These are phyloP conservation scores for Petrocephalus schoutedeni DNA, from an alignment of 2,797 vertebrate genomes.

Conservation along the genomic window DNA sequence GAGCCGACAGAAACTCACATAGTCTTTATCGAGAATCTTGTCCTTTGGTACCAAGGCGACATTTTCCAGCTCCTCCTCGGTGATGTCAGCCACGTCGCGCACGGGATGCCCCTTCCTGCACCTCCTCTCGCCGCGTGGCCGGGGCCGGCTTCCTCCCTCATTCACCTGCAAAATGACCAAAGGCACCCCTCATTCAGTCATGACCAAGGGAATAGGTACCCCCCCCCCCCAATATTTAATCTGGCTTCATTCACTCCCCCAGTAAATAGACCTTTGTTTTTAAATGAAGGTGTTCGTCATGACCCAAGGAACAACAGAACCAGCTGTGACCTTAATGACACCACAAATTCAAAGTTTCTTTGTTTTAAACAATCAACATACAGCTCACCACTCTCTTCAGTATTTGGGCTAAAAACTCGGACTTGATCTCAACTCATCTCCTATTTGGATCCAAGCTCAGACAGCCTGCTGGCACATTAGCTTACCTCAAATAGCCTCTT, in stretches of 20 bases:
- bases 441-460: neutral
- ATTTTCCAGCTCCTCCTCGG: slow-evolving; percentile 84
- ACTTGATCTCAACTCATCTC: neutral
- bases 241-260: neutral
- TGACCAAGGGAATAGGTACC: neutral
- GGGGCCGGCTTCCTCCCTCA: slow-evolving; percentile 14
- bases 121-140: slow-evolving; percentile 49
- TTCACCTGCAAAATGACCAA: slow-evolving; percentile 49
- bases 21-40: slow-evolving; percentile 90
- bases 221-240: neutral
- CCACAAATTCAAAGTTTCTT: neutral
- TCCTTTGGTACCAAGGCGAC: slow-evolving; percentile 82
- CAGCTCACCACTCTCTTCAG: neutral
- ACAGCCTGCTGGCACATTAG: neutral
- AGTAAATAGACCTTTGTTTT: neutral
- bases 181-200: neutral
- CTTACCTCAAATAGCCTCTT: slow-evolving; percentile 73
- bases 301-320: neutral
- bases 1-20: slow-evolving; percentile 58
- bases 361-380: neutral
- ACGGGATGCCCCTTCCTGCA: slow-evolving; percentile 38
- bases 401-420: neutral
- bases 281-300: neutral
- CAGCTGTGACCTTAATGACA: neutral
- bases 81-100: slow-evolving; percentile 81